A percentile compares a stretch with the other conserved stretches of the same genome.
Conservation (phyloP, 2,113 vertebrate species). For the Fregata magnificens region DNA sequence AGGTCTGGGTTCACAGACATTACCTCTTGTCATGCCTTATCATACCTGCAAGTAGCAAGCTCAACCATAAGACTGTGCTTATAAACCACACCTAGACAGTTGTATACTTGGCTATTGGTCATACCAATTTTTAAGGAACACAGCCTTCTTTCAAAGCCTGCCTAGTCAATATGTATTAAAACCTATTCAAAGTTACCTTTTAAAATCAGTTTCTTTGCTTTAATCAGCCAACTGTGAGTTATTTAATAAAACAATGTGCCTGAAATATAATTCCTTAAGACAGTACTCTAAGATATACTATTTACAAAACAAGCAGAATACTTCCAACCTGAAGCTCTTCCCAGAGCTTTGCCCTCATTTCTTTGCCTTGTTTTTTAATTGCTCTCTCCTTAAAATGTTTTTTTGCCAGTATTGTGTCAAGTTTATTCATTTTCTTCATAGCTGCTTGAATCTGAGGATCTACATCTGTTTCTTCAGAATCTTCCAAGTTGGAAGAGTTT, state of each 20-base stretch:
- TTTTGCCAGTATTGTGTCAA: slow-evolving; percentile 82
- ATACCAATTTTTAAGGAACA: background rate
- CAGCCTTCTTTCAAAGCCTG: background rate
- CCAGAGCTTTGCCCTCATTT: slow-evolving; percentile 82
- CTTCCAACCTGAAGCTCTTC: slow-evolving; percentile 81
- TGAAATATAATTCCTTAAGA: background rate
- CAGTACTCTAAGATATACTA: background rate
- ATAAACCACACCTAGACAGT: background rate
- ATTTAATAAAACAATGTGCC: background rate
- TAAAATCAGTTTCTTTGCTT: background rate
- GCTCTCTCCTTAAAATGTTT: slow-evolving; percentile 75
- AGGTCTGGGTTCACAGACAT: background rate
- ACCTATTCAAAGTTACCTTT: background rate
- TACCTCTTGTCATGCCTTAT: background rate
- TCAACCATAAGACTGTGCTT: background rate
- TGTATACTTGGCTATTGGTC: background rate
- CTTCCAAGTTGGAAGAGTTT: background rate
- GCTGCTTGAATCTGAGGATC: slow-evolving; percentile 76
- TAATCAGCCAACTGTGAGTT: background rate
- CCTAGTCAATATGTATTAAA: background rate
- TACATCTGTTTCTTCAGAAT: slow-evolving; percentile 45
- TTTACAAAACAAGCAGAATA: background rate
- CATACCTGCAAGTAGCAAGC: background rate
- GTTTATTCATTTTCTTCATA: slow-evolving; percentile 80
- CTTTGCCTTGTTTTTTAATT: slow-evolving; percentile 78